A percentile compares a stretch with the other conserved stretches of the same genome.
These are phyloP conservation scores for Carassius carassius DNA, from an alignment of 2,113 vertebrate species.

Conservation along the genomic window DNA sequence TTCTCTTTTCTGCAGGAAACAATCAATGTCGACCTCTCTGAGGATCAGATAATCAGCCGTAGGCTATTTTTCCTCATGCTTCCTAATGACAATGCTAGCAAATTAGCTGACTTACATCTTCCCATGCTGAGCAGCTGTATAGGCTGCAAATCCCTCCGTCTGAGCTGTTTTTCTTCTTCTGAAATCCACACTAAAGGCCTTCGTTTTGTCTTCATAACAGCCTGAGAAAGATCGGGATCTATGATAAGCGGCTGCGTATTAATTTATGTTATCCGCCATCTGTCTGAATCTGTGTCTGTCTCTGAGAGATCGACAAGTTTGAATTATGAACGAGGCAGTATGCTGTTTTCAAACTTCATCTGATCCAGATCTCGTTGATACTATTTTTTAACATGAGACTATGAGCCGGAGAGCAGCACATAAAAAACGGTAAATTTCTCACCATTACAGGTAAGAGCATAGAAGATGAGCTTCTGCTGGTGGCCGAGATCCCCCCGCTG, in stretches of 20 bases:
- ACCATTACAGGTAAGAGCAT: constrained; percentile 51
- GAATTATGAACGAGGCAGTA: constrained; percentile 61
- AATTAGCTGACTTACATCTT: constrained; percentile 61
- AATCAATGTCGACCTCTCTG: constrained; percentile 65
- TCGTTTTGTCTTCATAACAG: constrained; percentile 76
- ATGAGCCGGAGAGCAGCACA: not conserved
- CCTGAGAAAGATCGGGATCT: constrained; percentile 64
- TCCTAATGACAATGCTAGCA: constrained; percentile 67
- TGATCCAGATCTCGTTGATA: not conserved
- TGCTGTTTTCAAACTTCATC: not conserved
- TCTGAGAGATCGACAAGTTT: constrained; percentile 26
- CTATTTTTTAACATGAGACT: not conserved
- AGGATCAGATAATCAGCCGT: constrained; percentile 70
- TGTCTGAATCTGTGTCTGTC: constrained; percentile 42
- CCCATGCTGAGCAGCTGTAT: constrained; percentile 59
- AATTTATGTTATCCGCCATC: constrained; percentile 67
- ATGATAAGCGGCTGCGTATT: constrained; percentile 60
- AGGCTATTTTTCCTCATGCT: constrained; percentile 57
- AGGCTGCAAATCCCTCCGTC: constrained; percentile 61
- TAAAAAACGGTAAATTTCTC: constrained; percentile 18
- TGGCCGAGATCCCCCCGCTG: constrained; percentile 19
- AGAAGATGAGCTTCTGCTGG: constrained; percentile 26
- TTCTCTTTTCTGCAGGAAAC: constrained; percentile 46
- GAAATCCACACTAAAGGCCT: constrained; percentile 70
- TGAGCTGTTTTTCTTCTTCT: constrained; percentile 58